Percentiles rank a stretch among this genome's conserved stretches.
These are phyloP conservation scores for Equus przewalskii DNA, from an alignment of 2,113 vertebrate species.

Conservation along the genomic window DNA sequence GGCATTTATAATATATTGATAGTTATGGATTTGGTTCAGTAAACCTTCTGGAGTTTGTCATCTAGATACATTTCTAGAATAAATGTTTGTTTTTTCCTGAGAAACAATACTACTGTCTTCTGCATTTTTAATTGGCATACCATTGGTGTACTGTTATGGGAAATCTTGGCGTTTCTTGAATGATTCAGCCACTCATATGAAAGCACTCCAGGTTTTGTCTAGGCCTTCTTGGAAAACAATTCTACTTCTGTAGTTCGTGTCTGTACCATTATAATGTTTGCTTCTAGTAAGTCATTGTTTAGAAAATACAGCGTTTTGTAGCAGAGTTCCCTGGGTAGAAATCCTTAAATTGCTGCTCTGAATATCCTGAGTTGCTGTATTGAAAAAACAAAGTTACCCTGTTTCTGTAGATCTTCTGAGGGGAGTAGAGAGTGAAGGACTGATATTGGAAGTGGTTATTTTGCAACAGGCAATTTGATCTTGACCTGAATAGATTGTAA, in stretches of 20 bases:
- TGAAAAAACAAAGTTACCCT: constrained; percentile 45
- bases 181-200: constrained; percentile 75
- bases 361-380: background rate
- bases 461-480: constrained; percentile 24
- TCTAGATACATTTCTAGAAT: constrained; percentile 33
- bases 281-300: constrained; percentile 73
- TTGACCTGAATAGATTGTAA: constrained; percentile 48
- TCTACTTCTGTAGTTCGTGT: constrained; percentile 75
- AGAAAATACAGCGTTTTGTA: constrained; percentile 43
- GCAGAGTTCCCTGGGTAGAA: background rate
- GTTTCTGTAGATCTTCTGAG: constrained; percentile 34
- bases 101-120: constrained; percentile 80
- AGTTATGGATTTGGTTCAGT: background rate
- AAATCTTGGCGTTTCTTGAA: constrained; percentile 77
- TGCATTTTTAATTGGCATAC: constrained; percentile 82
- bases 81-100: constrained; percentile 62
- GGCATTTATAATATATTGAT: background rate
- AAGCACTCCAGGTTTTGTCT: constrained; percentile 78
- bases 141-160: constrained; percentile 73
- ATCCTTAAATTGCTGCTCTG: constrained; percentile 39
- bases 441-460: constrained; percentile 30
- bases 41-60: constrained; percentile 22
- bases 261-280: constrained; percentile 78
- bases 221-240: constrained; percentile 79
- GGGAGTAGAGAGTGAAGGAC: background rate